Conservation (phyloP, 1,140 invertebrate genomes). For the Drosophila funebris region DNA sequence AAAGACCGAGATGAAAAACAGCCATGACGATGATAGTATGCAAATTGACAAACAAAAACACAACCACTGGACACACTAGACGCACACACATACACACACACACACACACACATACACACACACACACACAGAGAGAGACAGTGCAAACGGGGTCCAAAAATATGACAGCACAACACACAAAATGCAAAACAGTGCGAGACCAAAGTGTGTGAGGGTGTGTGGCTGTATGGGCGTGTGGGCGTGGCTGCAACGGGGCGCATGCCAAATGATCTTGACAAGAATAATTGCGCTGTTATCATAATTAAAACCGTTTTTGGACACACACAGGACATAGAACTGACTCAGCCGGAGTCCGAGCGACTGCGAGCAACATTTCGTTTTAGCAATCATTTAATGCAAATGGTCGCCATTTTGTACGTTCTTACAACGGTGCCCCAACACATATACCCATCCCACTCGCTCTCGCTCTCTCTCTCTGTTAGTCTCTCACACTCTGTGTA, state of each 20-base stretch:
- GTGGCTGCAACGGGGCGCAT: constrained; percentile 40
- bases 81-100: background rate
- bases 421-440: constrained; percentile 42
- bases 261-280: constrained; percentile 80
- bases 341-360: constrained; percentile 20
- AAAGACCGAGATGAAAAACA: constrained; percentile 69
- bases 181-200: constrained; percentile 55
- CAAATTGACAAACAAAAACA: constrained; percentile 82
- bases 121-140: background rate
- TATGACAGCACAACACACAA: constrained; percentile 68
- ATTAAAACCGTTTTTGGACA: constrained; percentile 77
- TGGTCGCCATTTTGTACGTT: constrained; percentile 78
- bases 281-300: constrained; percentile 82
- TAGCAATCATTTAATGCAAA: constrained; percentile 82
- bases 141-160: constrained; percentile 38
- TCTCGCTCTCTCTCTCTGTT: background rate
- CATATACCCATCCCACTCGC: background rate
- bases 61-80: constrained; percentile 58
- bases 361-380: constrained; percentile 47
- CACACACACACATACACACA: background rate
- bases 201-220: constrained; percentile 5
- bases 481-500: background rate
- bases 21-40: constrained; percentile 81
- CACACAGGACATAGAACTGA: constrained; percentile 35
- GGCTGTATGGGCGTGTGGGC: constrained; percentile 17